A percentile compares a stretch with the other conserved stretches of the same genome.
Conservation (phyloP, 2,888 invertebrate genomes). For the Caenorhabditis imperialis region DNA sequence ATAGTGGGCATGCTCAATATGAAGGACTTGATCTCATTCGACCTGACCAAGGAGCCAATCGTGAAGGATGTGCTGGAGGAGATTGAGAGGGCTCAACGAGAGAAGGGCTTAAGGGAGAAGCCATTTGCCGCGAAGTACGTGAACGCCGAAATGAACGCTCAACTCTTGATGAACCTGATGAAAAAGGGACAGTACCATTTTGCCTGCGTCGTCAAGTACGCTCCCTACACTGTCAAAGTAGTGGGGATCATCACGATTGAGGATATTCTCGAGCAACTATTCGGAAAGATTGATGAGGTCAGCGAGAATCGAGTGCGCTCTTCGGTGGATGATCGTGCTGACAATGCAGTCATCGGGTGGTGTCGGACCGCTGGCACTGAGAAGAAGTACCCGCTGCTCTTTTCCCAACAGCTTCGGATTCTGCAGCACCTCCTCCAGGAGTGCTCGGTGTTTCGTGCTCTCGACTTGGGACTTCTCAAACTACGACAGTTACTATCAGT, state of each 20-base stretch:
- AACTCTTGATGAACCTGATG: conserved; percentile 43
- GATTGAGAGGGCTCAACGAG: conserved; percentile 1
- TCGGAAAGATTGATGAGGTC: conserved; percentile 47
- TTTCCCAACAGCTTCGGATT: conserved; percentile 43
- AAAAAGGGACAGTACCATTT: conserved; percentile 48
- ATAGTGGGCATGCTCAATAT: conserved; percentile 43
- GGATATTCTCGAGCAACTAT: conserved; percentile 49
- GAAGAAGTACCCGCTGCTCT: conserved; percentile 26
- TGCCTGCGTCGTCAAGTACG: conserved; percentile 36
- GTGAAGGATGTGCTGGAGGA: conserved; percentile 15
- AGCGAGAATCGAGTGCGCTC: conserved; percentile 21
- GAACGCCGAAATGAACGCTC: conserved; percentile 39
- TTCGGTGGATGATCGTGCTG: conserved; percentile 26
- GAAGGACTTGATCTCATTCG: conserved; percentile 34
- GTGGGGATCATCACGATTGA: conserved; percentile 54
- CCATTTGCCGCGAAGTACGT: conserved; percentile 39
- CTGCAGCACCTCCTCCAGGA: conserved; percentile 36
- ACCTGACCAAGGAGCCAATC: conserved; percentile 22
- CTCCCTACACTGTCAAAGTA: conserved; percentile 16
- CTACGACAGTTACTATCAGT: conserved; percentile 14
- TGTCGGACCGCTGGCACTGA: conserved; percentile 49
- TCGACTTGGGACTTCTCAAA: conserved; percentile 26
- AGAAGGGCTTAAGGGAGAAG: conserved; percentile 11
- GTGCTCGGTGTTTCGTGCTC: conserved; percentile 25
- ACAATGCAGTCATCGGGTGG: conserved; percentile 50